Percentiles rank a stretch among this genome's conserved stretches.
These are phyloP conservation scores for Psittacula cyanocephala DNA, from an alignment of 2,113 vertebrate genomes.

Conservation along the genomic window DNA sequence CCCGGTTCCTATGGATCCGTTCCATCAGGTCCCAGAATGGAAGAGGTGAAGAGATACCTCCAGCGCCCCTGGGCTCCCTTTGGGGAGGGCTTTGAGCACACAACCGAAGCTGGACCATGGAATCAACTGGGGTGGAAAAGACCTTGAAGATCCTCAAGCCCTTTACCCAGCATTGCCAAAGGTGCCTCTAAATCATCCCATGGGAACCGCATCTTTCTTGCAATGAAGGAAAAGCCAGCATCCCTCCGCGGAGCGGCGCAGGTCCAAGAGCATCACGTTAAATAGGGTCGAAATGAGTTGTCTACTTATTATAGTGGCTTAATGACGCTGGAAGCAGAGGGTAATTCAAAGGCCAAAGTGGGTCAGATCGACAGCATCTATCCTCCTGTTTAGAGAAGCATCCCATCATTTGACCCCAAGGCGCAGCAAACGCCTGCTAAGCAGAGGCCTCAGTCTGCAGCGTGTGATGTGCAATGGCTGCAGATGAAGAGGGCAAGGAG, in stretches of 20 bases:
- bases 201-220: fast-evolving
- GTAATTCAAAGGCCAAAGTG: background rate
- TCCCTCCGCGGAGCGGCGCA: background rate
- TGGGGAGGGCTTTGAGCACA: too few species aligned
- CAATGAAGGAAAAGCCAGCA: too few species aligned
- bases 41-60: too few species aligned
- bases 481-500: background rate
- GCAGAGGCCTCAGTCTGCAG: background rate
- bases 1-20: too few species aligned
- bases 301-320: background rate
- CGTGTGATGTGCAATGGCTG: fast-evolving
- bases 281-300: background rate
- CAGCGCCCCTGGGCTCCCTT: too few species aligned
- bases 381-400: background rate
- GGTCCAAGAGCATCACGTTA: background rate
- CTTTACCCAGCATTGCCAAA: too few species aligned
- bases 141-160: too few species aligned
- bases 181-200: too few species aligned
- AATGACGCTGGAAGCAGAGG: background rate
- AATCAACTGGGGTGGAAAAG: too few species aligned
- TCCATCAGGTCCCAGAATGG: too few species aligned
- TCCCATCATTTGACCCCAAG: background rate
- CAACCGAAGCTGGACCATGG: too few species aligned
- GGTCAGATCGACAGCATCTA: background rate
- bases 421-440: background rate